These are phyloP conservation scores for Brachionus manjavacas DNA, from an alignment of 1,140 invertebrate species.

Conservation along the genomic window DNA sequence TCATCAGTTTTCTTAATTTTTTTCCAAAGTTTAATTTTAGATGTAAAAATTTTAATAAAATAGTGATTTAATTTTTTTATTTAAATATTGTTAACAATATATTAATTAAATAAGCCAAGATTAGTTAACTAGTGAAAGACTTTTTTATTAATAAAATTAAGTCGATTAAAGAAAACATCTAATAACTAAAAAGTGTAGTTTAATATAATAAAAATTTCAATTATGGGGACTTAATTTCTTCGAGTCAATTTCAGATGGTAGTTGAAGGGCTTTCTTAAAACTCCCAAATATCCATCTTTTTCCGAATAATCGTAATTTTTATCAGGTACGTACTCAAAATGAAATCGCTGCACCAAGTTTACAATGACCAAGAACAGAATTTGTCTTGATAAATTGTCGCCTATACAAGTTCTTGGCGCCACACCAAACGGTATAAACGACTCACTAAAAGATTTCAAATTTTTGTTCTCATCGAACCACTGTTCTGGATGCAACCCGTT, in stretches of 20 bases:
- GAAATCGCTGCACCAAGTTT: constrained; percentile 32
- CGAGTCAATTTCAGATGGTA: constrained; percentile 22
- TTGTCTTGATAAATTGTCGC: constrained; percentile 29
- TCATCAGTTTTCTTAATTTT: too few relatives aligned
- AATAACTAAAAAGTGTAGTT: neutral
- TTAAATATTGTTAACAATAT: too few relatives aligned
- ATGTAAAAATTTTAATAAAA: too few relatives aligned
- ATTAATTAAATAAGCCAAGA: too few relatives aligned
- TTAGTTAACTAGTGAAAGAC: too few relatives aligned
- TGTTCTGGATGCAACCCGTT: neutral
- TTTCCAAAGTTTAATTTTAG: too few relatives aligned
- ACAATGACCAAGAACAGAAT: constrained; percentile 11
- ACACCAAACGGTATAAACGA: constrained; percentile 39
- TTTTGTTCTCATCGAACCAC: constrained; percentile 38
- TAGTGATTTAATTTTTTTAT: too few relatives aligned
- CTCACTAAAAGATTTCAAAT: constrained; percentile 3
- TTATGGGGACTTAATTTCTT: neutral
- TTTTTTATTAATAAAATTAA: neutral
- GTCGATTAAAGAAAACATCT: neutral
- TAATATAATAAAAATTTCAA: neutral
- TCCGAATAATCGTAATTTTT: neutral
- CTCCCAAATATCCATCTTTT: constrained; percentile 12
- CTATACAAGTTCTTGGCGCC: constrained; percentile 21
- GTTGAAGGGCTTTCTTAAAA: constrained; percentile 14
- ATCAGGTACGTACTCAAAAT: constrained; percentile 8